phyloP scores from a whole-genome alignment of 53 echinoderm and acorn worm genomes.

The Hippasteria phrygiana region DNA sequence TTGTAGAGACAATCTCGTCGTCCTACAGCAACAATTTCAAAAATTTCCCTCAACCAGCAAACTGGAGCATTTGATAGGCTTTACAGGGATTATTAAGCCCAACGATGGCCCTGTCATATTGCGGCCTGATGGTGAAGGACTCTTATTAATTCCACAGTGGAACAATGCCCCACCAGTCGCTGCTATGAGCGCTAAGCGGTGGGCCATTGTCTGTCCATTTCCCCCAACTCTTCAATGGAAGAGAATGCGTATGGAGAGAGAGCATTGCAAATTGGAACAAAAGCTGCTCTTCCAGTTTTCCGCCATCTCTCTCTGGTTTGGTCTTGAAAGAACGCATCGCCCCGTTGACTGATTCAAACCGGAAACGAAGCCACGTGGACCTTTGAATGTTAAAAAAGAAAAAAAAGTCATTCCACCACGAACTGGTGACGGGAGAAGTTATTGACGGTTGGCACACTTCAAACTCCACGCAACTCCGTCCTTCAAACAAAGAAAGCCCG shows the following conservation, averaged over 20 bases:
- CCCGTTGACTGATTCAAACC: conserved; percentile 50
- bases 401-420: not conserved
- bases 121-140: not conserved
- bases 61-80: not conserved
- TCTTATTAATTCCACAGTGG: conserved; percentile 33
- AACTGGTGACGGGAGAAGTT: not conserved
- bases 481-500: too few relatives aligned
- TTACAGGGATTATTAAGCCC: not conserved
- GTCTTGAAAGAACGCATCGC: conserved; percentile 18
- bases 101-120: conserved; percentile 7
- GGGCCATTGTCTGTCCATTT: conserved; percentile 7
- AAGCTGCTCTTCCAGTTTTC: not conserved
- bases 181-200: conserved; percentile 18
- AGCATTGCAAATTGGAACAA: conserved; percentile 3
- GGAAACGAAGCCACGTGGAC: conserved; percentile 47
- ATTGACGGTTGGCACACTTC: not conserved
- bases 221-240: not conserved
- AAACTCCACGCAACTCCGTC: too few relatives aligned
- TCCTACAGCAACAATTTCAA: not conserved
- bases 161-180: conserved; percentile 53
- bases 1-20: not conserved
- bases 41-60: not conserved
- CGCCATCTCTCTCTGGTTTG: not conserved
- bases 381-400: conserved; percentile 3
- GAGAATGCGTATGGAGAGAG: not conserved